Conservation (phyloP, 2,113 vertebrate genomes). For the Fregetta grallaria region DNA sequence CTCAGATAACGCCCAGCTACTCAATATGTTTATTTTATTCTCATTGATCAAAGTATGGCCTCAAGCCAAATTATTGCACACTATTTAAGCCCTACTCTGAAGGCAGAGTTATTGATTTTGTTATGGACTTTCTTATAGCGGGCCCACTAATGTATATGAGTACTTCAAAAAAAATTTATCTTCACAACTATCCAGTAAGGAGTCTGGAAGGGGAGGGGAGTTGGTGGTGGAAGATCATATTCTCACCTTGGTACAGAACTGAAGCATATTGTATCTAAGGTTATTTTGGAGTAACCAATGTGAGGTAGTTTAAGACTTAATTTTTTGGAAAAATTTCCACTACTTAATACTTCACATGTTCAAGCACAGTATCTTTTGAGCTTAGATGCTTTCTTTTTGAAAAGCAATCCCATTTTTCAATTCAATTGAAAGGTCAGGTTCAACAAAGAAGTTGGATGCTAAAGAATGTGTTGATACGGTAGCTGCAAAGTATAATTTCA, state of each 20-base stretch:
- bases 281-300: not conserved
- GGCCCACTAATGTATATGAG: not conserved
- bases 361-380: not conserved
- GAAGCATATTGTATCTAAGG: not conserved
- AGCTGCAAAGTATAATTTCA: not conserved
- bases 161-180: slow-evolving; percentile 13
- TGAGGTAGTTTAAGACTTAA: not conserved
- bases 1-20: not conserved
- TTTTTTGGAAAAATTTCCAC: not conserved
- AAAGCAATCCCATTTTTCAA: not conserved
- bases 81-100: not conserved
- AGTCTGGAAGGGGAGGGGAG: not conserved
- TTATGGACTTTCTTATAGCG: not conserved
- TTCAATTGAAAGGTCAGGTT: not conserved
- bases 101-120: slow-evolving; percentile 7
- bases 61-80: not conserved
- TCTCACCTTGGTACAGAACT: not conserved
- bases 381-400: not conserved
- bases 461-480: not conserved
- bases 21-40: slow-evolving; percentile 16
- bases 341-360: not conserved
- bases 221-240: not conserved
- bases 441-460: not conserved
- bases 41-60: not conserved
- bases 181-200: not conserved